Evolutionary conservation across 2,797 vertebrate species (phyloP).

Genomic region (Catharus ustulatus): DNA sequence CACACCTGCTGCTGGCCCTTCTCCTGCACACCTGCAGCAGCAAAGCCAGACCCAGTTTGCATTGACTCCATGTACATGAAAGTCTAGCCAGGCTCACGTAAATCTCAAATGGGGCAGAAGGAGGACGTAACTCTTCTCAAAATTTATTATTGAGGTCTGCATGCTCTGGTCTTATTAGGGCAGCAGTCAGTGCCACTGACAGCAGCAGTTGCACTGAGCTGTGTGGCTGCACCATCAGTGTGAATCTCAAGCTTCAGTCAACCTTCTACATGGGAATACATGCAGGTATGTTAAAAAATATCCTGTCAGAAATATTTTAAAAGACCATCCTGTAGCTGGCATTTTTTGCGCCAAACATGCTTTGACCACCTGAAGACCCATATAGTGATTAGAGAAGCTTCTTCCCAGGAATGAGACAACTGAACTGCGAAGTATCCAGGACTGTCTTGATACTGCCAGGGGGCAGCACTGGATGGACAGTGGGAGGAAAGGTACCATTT

Average conservation of each 20-base stretch:
- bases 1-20: not conserved
- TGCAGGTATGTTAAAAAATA: not conserved
- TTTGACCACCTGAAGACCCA: not conserved
- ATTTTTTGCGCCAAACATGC: not conserved
- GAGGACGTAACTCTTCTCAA: not conserved
- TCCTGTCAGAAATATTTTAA: not conserved
- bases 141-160: not conserved
- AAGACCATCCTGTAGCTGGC: not conserved
- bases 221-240: accelerated
- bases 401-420: accelerated
- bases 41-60: not conserved
- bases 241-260: not conserved
- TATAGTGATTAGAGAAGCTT: not conserved
- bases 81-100: accelerated
- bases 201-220: not conserved
- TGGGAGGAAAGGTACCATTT: not conserved
- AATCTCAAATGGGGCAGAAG: not conserved
- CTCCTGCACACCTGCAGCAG: not conserved
- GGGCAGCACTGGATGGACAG: not conserved
- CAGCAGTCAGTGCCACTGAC: accelerated
- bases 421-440: not conserved
- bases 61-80: accelerated
- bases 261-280: not conserved
- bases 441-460: not conserved
- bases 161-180: not conserved